A percentile compares a stretch with the other conserved stretches of the same genome.
Evolutionary conservation across 1,140 invertebrate species (phyloP).

Genomic region (Bombus superbus): DNA sequence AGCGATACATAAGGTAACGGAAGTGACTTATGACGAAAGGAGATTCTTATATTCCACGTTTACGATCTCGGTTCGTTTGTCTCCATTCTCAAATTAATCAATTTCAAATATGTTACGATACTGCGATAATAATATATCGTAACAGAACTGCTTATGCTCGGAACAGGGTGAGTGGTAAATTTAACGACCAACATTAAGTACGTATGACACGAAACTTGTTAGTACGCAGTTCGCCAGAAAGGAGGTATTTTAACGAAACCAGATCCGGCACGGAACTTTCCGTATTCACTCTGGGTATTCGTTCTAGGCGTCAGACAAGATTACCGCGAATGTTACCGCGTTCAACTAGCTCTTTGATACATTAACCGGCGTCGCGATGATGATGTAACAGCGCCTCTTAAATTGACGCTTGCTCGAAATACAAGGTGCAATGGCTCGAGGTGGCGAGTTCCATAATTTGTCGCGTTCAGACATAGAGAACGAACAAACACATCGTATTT

Average conservation of each 20-base stretch:
- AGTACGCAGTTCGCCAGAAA: background rate
- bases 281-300: background rate
- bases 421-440: conserved; percentile 27
- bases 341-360: conserved; percentile 41
- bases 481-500: background rate
- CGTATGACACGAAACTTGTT: background rate
- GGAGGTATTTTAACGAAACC: conserved; percentile 2
- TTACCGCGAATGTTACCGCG: conserved; percentile 15
- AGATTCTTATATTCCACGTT: no score
- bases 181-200: background rate
- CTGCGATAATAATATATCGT: background rate
- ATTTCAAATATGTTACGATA: background rate
- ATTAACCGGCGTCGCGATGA: conserved; percentile 27
- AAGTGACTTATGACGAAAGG: no score
- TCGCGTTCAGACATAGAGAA: background rate
- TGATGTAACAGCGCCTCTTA: conserved; percentile 45
- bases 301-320: conserved; percentile 33
- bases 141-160: background rate
- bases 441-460: conserved; percentile 27
- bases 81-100: background rate
- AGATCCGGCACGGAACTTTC: background rate
- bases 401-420: conserved; percentile 36
- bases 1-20: background rate
- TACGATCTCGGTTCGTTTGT: background rate
- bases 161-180: background rate